These are phyloP conservation scores for Euproctis similis DNA, from an alignment of 2,888 invertebrate genomes.

Conservation along the genomic window DNA sequence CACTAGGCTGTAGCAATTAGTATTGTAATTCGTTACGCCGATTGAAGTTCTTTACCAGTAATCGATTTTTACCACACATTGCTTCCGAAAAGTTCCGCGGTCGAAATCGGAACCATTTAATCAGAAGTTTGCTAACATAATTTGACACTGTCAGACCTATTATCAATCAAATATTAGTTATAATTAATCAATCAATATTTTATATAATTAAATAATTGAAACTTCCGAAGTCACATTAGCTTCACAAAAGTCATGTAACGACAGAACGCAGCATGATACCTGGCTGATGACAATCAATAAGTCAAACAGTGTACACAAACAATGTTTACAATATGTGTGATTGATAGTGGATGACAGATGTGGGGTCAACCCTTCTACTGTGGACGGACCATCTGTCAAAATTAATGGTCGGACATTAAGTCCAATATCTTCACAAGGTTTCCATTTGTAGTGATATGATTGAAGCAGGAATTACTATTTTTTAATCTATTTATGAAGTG, in stretches of 20 bases:
- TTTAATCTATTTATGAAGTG: no score
- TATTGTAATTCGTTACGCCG: no score
- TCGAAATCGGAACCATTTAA: no score
- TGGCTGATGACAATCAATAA: constrained; percentile 52
- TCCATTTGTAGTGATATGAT: no score
- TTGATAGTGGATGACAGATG: constrained; percentile 68
- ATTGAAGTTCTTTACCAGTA: no score
- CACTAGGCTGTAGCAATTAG: no score
- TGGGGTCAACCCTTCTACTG: constrained; percentile 56
- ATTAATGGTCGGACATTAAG: constrained; percentile 40
- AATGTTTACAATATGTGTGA: constrained; percentile 61
- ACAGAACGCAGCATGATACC: constrained; percentile 47
- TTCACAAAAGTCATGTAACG: constrained; percentile 37
- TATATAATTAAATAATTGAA: constrained; percentile 22
- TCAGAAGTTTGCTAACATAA: no score
- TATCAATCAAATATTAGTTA: constrained; percentile 1
- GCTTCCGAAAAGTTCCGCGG: no score
- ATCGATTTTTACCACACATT: no score
- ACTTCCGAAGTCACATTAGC: constrained; percentile 21
- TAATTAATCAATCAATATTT: constrained; percentile 18
- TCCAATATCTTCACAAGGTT: constrained; percentile 13
- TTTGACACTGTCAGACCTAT: constrained; percentile 12
- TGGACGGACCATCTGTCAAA: constrained; percentile 55
- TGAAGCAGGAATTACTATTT: no score
- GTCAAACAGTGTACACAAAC: constrained; percentile 51